Conservation (phyloP, 2,113 vertebrate species). For the Erythrocercus mccallii region DNA sequence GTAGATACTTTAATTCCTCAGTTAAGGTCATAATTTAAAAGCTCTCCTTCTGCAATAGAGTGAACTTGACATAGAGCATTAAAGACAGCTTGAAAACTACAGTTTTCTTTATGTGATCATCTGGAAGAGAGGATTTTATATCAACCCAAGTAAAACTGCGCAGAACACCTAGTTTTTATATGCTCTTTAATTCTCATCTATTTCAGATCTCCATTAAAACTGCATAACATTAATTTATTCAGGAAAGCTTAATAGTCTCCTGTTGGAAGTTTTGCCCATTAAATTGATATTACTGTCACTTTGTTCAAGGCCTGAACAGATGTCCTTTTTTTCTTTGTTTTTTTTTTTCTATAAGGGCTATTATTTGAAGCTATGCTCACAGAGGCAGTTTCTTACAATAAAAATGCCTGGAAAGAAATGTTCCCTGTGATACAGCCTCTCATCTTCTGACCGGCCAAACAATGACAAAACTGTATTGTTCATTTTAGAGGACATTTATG, state of each 20-base stretch:
- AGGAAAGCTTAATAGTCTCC: slow-evolving; percentile 1
- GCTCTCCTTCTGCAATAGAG: not conserved
- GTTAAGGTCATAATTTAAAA: not conserved
- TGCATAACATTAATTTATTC: not conserved
- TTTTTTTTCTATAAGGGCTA: not conserved
- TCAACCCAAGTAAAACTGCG: not conserved
- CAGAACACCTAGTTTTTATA: not conserved
- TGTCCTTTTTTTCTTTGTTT: not conserved
- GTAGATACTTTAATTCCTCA: too few relatives aligned
- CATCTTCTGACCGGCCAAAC: not conserved
- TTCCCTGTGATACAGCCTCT: not conserved
- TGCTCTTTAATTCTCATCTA: not conserved
- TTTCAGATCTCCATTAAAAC: slow-evolving; percentile 17
- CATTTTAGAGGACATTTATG: not conserved
- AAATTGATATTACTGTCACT: not conserved
- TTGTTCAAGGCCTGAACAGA: not conserved
- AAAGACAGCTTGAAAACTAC: not conserved
- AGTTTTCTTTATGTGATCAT: not conserved
- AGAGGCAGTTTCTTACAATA: not conserved
- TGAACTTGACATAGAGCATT: not conserved
- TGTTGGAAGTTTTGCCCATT: not conserved
- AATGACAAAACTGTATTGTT: not conserved
- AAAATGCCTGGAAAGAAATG: not conserved
- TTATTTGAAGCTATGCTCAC: not conserved
- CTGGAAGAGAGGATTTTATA: not conserved